Evolutionary conservation across 2,888 invertebrate species (phyloP).

Genomic region (Exephanes ischioxanthus): DNA sequence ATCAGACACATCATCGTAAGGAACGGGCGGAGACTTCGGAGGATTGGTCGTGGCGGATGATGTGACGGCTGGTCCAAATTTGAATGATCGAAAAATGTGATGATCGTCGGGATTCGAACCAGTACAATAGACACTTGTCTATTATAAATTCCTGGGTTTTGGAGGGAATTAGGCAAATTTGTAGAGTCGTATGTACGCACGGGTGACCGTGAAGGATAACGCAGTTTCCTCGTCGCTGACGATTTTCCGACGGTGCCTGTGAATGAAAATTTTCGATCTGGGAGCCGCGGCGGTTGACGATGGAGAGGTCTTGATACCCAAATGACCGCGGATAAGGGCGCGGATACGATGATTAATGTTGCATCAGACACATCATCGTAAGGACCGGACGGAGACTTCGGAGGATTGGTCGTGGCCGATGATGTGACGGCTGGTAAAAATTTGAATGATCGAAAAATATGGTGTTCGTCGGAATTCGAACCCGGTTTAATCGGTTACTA

Average conservation of each 20-base stretch:
- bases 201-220: slow-evolving; percentile 33
- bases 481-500: neutral
- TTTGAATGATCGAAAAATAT: too few species aligned
- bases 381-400: neutral
- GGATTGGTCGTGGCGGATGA: too few species aligned
- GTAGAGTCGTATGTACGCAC: too few species aligned
- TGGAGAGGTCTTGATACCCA: slow-evolving; percentile 7
- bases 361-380: neutral
- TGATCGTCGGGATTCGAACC: neutral
- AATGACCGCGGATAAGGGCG: neutral
- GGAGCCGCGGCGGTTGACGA: neutral
- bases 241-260: slow-evolving; percentile 48
- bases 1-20: neutral
- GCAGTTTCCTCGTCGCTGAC: slow-evolving; percentile 39
- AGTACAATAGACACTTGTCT: slow-evolving; percentile 66
- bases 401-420: too few species aligned
- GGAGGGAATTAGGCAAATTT: too few species aligned
- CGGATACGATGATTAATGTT: neutral
- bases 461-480: too few species aligned
- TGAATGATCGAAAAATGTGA: too few species aligned
- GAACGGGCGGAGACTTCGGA: too few species aligned
- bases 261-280: slow-evolving; percentile 60
- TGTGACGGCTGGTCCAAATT: too few species aligned
- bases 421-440: too few species aligned
- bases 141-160: too few species aligned